Evolutionary conservation across 2,888 invertebrate genomes (phyloP), one percentile per base, ranked within the genome.

Genomic region (Sesamia inferens): DNA sequence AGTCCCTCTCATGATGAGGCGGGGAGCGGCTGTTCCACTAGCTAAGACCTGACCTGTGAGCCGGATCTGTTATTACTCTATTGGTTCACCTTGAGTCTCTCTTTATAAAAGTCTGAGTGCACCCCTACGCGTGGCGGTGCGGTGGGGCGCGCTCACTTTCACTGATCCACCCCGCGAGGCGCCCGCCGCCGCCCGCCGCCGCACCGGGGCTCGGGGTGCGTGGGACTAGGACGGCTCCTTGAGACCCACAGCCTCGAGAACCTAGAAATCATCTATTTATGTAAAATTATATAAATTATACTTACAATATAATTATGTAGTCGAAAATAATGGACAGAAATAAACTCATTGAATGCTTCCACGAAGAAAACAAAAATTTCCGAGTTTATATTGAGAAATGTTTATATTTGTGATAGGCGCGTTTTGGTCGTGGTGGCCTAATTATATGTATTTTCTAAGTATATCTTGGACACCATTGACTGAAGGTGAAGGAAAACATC

Each of bases 1-100:
- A 95, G 94, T 96, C 96, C 96, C 96, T 96, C 95, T 95, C 97
- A 97, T 97, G 95, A 83, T 95, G 94, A 92, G 92, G 93, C 92
- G 93, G 94, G 94, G 93, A 90, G 90, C 90, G 91, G 91, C 91
- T 90, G 91, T 88, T 92, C 91, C 93, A 90, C 92, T 85, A 90
- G 92, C 92, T 91, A 88, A 92, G 90, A 88, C 92, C n/a, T n/a
- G n/a, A n/a, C n/a, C n/a, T n/a, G n/a, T n/a, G n/a, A n/a, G 93
- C 90, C 90, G 93, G 92, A 92, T 94, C 94, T 93, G 90, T 91
- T 92, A 91, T 91, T 88, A 94, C 94, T 94, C 91, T 93, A 92
- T 91, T 90, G 90, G 89, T 88, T 90, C 88, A 91, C 89, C 88
- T 92, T 91, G 89, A 85, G 90, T 88, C 85, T 88, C 85, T 85